These are phyloP conservation scores for Oophaga pumilio DNA, from an alignment of 2,113 vertebrate species.

Conservation along the genomic window DNA sequence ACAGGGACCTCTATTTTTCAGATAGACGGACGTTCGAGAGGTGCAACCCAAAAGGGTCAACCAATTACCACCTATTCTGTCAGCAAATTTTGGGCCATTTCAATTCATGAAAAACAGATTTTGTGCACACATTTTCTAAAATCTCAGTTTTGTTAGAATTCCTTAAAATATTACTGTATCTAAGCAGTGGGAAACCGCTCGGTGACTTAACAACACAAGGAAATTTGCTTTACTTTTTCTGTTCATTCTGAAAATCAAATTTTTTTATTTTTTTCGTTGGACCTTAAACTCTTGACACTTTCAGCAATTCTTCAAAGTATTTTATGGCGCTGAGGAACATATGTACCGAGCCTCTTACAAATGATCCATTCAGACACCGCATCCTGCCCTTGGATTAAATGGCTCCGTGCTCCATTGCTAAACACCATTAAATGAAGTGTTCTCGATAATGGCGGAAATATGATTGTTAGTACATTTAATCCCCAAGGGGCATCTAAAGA, in stretches of 20 bases:
- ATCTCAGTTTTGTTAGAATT: constrained; percentile 15
- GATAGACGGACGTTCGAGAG: too few relatives aligned
- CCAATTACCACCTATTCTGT: too few relatives aligned
- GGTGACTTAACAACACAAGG: not conserved
- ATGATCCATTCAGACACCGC: not conserved
- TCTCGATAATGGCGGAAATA: constrained; percentile 50
- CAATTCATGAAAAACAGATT: not conserved
- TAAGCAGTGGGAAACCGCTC: not conserved
- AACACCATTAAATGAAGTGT: constrained; percentile 54
- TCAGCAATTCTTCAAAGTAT: not conserved
- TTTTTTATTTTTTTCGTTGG: not conserved
- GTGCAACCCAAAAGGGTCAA: too few relatives aligned
- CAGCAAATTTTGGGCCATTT: not conserved
- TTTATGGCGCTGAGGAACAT: constrained; percentile 6
- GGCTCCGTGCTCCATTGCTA: constrained; percentile 45
- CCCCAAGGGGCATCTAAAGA: not conserved
- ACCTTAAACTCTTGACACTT: not conserved
- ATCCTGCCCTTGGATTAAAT: constrained; percentile 38
- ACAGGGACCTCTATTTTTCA: too few relatives aligned
- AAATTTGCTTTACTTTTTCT: not conserved
- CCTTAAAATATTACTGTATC: constrained; percentile 1
- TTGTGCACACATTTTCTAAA: not conserved
- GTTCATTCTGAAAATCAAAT: not conserved
- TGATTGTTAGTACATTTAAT: constrained; percentile 45
- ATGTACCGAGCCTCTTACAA: not conserved